phyloP scores from a whole-genome alignment of 2,888 invertebrate genomes.

The Drosophila acutilabella region DNA sequence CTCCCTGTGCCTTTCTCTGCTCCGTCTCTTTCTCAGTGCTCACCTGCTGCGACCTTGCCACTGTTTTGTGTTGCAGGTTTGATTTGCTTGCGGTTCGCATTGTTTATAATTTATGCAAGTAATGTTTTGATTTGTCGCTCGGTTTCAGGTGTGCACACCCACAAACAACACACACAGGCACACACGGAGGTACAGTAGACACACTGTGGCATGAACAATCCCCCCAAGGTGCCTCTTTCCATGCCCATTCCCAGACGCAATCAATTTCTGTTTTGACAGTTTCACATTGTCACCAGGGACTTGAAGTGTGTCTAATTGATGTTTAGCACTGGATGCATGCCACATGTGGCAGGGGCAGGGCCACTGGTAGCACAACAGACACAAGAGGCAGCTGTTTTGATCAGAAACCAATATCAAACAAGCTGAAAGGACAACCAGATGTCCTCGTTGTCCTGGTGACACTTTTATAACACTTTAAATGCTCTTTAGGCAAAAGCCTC shows the following conservation, averaged over 20 bases:
- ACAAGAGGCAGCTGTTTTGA: slow-evolving; percentile 47
- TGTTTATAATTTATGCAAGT: slow-evolving; percentile 76
- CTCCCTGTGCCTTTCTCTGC: not conserved
- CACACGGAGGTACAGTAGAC: not conserved
- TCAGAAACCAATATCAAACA: slow-evolving; percentile 61
- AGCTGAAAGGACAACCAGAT: slow-evolving; percentile 57
- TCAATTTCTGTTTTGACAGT: slow-evolving; percentile 81
- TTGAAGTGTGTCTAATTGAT: slow-evolving; percentile 79
- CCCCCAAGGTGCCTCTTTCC: slow-evolving; percentile 1
- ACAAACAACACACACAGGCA: slow-evolving; percentile 5
- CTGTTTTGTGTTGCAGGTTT: slow-evolving; percentile 52
- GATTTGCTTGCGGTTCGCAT: slow-evolving; percentile 59
- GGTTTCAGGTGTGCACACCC: slow-evolving; percentile 52
- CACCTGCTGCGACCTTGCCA: slow-evolving; percentile 65
- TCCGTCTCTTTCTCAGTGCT: not conserved
- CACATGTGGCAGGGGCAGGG: slow-evolving; percentile 16
- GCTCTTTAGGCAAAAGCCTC: slow-evolving; percentile 56
- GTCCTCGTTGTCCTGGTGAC: slow-evolving; percentile 73
- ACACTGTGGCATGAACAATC: slow-evolving; percentile 28
- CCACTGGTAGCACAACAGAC: not conserved
- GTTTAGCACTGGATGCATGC: slow-evolving; percentile 33
- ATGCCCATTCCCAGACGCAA: slow-evolving; percentile 66
- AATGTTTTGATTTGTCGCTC: slow-evolving; percentile 71
- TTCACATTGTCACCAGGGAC: slow-evolving; percentile 61
- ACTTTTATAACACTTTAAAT: slow-evolving; percentile 75